Base-by-base conservation (phyloP, 2,888 invertebrate species). In the Arrhopalites spinosus region DNA sequence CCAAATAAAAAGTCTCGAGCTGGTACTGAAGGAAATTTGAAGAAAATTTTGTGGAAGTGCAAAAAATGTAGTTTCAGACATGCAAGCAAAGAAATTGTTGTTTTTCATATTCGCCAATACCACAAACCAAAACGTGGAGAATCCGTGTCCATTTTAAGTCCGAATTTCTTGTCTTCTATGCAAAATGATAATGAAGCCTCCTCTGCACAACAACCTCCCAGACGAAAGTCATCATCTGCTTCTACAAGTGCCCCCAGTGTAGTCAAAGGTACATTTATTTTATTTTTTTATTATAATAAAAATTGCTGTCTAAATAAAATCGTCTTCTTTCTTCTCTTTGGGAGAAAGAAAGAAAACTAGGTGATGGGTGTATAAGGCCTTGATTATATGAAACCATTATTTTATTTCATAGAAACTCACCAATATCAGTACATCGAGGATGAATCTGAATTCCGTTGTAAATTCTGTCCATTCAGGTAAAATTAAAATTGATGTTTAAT, bases 41-140 rank as follows among this genome's bases (percentile, higher is more conserved):
- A 75, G 45, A 75, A 17, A 86, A 53, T 63, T 36, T 30, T 92
- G 83, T 94, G 94, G 92, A 93, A 94, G 85, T 96, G 96, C 86
- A 94, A 94, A 86, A 93, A 93, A 84, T 96, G 96, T 86, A 90
- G 91, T 85, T 95, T 92, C 86, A 91, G 91, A 82, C 89, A 91
- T 85, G 87, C 88, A 29, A 90, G 89, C 83, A 88, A 90, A 68
- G 90, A 90, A 73, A 88, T 89, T 27, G 89, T 91, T 1, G 85
- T 91, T 79, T 87, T 88, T 20, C 92, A 92, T 82, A 91, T 91
- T 1, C 90, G 90, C 82, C 88, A 88, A 45, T 91, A 91, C 83
- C 91, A 91, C 82, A 86, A 78, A 43, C 79, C 79, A 8, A 80
- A 81, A 66, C 73, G 77, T 17, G 80, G 80, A 20, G 80, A 82